These are phyloP conservation scores for Sepioteuthis lessoniana DNA, from an alignment of 2,888 invertebrate species.

Conservation along the genomic window DNA sequence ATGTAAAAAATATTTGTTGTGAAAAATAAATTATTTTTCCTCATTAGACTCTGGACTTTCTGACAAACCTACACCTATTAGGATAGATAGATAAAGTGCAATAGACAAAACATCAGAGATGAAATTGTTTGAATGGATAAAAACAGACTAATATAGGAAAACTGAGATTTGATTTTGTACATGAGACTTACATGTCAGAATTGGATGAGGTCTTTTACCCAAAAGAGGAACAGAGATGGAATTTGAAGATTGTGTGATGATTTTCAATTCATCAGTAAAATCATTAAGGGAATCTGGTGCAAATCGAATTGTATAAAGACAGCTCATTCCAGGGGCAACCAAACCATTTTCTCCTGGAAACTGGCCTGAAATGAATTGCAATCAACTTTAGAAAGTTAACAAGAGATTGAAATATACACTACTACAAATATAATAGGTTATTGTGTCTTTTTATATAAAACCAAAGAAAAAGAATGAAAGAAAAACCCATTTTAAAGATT, in stretches of 20 bases:
- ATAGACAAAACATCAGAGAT: too few species aligned
- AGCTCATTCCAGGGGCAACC: constrained; percentile 75
- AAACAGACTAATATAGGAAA: background rate
- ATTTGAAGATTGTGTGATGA: constrained; percentile 71
- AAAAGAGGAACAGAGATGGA: constrained; percentile 67
- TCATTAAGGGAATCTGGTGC: constrained; percentile 74
- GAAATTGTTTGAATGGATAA: too few species aligned
- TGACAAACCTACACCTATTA: too few species aligned
- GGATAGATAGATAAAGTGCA: too few species aligned
- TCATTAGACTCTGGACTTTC: too few species aligned
- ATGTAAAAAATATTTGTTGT: too few species aligned
- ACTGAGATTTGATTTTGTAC: background rate
- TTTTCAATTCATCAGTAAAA: constrained; percentile 71
- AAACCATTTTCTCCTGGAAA: constrained; percentile 75
- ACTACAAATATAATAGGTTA: too few species aligned
- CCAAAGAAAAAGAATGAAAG: too few species aligned
- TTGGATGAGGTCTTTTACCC: constrained; percentile 71
- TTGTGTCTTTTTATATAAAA: too few species aligned
- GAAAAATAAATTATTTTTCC: too few species aligned
- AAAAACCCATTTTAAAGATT: too few species aligned
- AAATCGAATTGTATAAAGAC: constrained; percentile 73
- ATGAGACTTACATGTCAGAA: constrained; percentile 68
- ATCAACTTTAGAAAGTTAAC: background rate
- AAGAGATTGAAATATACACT: too few species aligned
- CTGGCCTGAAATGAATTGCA: constrained; percentile 67